Percentiles rank a stretch among this genome's conserved stretches.
Conservation (phyloP, 2,113 vertebrate species). For the Enhydra lutris region DNA sequence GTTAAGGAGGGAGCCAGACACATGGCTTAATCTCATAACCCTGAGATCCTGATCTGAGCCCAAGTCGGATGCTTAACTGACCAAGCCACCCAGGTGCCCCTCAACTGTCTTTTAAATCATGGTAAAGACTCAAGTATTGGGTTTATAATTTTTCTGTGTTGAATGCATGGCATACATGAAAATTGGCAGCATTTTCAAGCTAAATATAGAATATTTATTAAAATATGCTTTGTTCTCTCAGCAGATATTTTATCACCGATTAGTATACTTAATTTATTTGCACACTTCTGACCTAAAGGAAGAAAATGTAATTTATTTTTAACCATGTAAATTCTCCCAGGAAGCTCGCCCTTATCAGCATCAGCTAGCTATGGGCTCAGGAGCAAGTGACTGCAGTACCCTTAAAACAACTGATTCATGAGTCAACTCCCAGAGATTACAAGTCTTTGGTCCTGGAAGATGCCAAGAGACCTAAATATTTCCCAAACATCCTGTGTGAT, state of each 20-base stretch:
- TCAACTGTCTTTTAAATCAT: background rate
- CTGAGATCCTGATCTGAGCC: background rate
- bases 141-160: background rate
- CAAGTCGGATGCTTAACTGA: background rate
- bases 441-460: background rate
- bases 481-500: background rate
- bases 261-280: background rate
- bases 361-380: background rate
- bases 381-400: background rate
- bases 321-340: background rate
- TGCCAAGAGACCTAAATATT: background rate
- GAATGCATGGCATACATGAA: background rate
- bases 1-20: background rate
- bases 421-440: background rate
- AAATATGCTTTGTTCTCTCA: background rate
- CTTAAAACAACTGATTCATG: background rate
- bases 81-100: background rate
- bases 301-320: conserved; percentile 8
- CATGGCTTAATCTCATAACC: background rate
- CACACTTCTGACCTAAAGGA: background rate
- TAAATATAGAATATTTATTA: background rate
- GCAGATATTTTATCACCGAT: background rate
- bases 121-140: background rate
- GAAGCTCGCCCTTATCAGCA: background rate
- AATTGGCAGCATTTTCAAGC: background rate